Evolutionary conservation across 2,797 vertebrate genomes (phyloP), one percentile per base, ranked within the genome.

Genomic region (Catamblyrhynchus diadema): DNA sequence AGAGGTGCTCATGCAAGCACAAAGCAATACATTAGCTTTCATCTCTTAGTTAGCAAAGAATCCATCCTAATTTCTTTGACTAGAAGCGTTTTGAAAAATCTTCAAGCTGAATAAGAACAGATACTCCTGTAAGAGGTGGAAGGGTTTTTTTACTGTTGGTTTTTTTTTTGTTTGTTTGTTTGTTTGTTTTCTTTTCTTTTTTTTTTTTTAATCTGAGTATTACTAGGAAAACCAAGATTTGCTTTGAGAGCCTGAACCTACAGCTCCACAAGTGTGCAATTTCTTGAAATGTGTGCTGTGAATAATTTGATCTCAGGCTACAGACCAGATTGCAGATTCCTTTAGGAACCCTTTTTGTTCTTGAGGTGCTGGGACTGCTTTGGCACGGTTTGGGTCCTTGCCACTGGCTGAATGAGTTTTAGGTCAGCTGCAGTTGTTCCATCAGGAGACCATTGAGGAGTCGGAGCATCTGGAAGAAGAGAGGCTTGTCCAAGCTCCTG

Each of bases 141-240:
- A 44, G 14, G 14, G 28, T 3, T 50, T 28, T 50, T 50, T 48
- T 16, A 28, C 48, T 27, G 23, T 28, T 13, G 12, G 12, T 50
- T 28, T 41, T 24, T 3, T 4, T 0, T 0, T 22, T 85, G 15
- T 21, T 72, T n/a, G n/a, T n/a, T n/a, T n/a, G n/a, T n/a, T n/a
- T n/a, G n/a, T n/a, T n/a, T n/a, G n/a, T 28, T 41, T 24, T 3
- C 3, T 0, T 0, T 22, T 85, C 6, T 21, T 72, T 35, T 57
- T 10, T 56, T 15, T 37, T 51, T 15, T 9, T 35, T 4, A 48
- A 22, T 19, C 24, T 39, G 20, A 6, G 22, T 62, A 30, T 60
- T 66, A 47, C 5, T 45, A 25, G 56, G 33, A 71, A 78, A 89
- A 45, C 2, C 11, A 37, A 32, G 9, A 72, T 86, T 50, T 56